These are phyloP conservation scores for Microcebus murinus DNA, from an alignment of 2,113 vertebrate genomes.

Conservation along the genomic window DNA sequence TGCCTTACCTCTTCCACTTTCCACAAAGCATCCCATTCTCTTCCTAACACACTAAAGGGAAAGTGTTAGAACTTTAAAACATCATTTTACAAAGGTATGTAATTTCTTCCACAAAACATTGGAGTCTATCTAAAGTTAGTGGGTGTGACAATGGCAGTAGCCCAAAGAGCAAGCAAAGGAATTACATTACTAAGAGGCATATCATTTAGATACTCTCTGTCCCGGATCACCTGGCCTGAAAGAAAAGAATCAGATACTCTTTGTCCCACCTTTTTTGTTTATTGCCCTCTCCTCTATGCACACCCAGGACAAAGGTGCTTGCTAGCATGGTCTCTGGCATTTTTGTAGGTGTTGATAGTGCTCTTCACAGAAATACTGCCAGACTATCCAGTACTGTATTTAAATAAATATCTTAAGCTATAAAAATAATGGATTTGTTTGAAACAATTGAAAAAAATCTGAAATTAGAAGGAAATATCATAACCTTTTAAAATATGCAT, in stretches of 20 bases:
- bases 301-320: neutral
- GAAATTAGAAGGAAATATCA: neutral
- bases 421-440: neutral
- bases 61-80: neutral
- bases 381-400: neutral
- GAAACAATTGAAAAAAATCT: neutral
- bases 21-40: neutral
- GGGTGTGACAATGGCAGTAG: neutral
- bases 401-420: neutral
- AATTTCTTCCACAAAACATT: neutral
- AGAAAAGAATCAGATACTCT: neutral
- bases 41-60: neutral
- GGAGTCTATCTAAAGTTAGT: neutral
- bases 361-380: neutral
- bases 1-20: neutral
- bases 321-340: neutral
- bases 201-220: neutral
- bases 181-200: accelerated
- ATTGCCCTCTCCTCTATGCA: neutral
- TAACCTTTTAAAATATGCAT: neutral
- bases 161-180: neutral
- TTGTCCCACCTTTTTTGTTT: neutral
- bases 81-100: neutral
- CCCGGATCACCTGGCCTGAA: neutral
- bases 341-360: neutral